Conservation (phyloP, 2,888 invertebrate genomes). For the Cryptocephalus moraei region DNA sequence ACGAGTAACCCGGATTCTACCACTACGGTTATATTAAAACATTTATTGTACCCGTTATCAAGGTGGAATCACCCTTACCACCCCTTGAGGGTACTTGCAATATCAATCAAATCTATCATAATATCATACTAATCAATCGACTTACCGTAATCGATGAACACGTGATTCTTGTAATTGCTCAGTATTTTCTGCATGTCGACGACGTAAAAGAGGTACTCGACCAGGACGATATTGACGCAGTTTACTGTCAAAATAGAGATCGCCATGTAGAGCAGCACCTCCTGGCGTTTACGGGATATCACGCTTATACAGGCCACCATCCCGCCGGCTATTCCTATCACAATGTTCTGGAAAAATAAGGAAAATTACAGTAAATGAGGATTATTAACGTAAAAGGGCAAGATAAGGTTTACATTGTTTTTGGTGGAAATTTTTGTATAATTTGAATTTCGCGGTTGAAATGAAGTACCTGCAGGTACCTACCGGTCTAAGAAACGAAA, state of each 20-base stretch:
- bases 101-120: neutral
- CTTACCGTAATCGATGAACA: constrained; percentile 37
- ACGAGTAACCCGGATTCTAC: too few species aligned
- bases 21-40: too few species aligned
- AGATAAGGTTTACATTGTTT: too few species aligned
- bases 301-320: constrained; percentile 40
- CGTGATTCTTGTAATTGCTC: constrained; percentile 30
- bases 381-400: too few species aligned
- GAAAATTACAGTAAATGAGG: too few species aligned
- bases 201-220: constrained; percentile 40
- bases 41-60: too few species aligned
- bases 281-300: constrained; percentile 37
- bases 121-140: neutral
- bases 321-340: constrained; percentile 39
- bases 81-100: too few species aligned
- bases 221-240: constrained; percentile 43
- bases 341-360: constrained; percentile 35
- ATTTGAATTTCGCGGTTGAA: too few species aligned
- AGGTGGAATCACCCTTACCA: too few species aligned
- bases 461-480: too few species aligned
- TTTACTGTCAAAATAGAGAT: constrained; percentile 45
- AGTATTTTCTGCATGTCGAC: constrained; percentile 28
- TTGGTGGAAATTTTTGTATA: too few species aligned
- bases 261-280: constrained; percentile 40
- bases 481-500: too few species aligned